These are phyloP conservation scores for Scaptomyza parva DNA, from an alignment of 2,888 invertebrate species.

Conservation along the genomic window DNA sequence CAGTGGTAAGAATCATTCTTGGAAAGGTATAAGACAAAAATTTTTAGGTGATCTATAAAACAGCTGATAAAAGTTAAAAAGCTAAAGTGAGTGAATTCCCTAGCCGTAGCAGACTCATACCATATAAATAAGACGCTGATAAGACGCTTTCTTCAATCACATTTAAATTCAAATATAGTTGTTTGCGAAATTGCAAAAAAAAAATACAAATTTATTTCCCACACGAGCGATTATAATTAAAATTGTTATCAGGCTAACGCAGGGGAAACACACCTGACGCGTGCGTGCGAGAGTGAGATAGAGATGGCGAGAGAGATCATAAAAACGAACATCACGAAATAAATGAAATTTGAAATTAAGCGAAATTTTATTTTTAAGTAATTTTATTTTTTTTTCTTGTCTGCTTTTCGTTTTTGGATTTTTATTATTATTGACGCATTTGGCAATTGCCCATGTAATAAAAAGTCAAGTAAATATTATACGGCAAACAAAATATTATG, in stretches of 20 bases:
- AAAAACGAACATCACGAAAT: slow-evolving; percentile 33
- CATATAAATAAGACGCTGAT: background rate
- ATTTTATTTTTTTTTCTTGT: slow-evolving; percentile 17
- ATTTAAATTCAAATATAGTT: slow-evolving; percentile 39
- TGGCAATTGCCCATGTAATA: slow-evolving; percentile 71
- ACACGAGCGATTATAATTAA: slow-evolving; percentile 55
- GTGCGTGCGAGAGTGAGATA: background rate
- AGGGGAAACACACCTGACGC: slow-evolving; percentile 49
- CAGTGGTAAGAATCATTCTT: slow-evolving; percentile 4
- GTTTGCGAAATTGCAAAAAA: slow-evolving; percentile 6
- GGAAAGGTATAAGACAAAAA: background rate
- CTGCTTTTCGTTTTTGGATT: slow-evolving; percentile 24
- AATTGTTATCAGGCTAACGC: slow-evolving; percentile 57
- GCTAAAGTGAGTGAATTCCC: background rate
- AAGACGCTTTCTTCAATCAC: background rate
- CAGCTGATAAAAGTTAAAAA: background rate
- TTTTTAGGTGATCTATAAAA: too few species aligned
- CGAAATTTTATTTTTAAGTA: slow-evolving; percentile 69
- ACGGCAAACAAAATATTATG: slow-evolving; percentile 72
- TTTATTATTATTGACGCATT: slow-evolving; percentile 57
- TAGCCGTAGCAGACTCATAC: background rate
- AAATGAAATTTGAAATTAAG: slow-evolving; percentile 70
- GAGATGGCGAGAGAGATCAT: slow-evolving; percentile 16
- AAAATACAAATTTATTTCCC: background rate
- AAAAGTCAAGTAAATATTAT: slow-evolving; percentile 70